phyloP scores from a whole-genome alignment of 2,113 vertebrate species.

The Cheilinus undulatus region DNA sequence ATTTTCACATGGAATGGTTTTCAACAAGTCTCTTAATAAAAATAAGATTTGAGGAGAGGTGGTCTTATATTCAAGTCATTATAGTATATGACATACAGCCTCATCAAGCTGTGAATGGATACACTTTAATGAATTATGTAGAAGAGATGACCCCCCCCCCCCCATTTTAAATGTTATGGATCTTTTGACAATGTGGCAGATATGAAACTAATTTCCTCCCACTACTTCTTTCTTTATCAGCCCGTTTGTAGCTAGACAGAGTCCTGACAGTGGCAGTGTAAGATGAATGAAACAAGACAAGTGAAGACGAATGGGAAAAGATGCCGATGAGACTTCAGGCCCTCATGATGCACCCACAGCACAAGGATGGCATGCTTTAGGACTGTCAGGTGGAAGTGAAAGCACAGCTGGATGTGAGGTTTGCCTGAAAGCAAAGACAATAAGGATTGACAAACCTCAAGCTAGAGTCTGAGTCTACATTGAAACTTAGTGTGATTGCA shows the following conservation, averaged over 20 bases:
- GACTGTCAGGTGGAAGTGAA: slow-evolving; percentile 7
- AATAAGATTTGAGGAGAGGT: no score
- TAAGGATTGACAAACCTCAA: slow-evolving; percentile 16
- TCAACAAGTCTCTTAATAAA: no score
- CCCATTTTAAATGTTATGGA: not conserved
- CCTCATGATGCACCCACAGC: not conserved
- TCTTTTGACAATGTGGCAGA: slow-evolving; percentile 3
- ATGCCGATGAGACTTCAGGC: slow-evolving; percentile 22
- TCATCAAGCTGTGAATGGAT: not conserved
- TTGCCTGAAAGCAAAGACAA: not conserved
- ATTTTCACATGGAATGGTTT: no score
- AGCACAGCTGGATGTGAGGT: not conserved
- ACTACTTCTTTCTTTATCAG: slow-evolving; percentile 16
- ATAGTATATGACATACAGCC: not conserved
- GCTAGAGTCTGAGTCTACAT: not conserved
- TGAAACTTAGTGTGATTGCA: not conserved
- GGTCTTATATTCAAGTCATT: no score
- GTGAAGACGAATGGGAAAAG: slow-evolving; percentile 48
- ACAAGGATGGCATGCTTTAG: slow-evolving; percentile 6
- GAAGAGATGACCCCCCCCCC: not conserved
- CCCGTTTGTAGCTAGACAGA: slow-evolving; percentile 16
- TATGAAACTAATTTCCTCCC: slow-evolving; percentile 13
- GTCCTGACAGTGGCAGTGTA: slow-evolving; percentile 16
- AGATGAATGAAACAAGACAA: slow-evolving; percentile 44
- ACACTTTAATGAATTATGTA: not conserved